These are phyloP conservation scores for Paragorgia papillata DNA, from an alignment of 92 coral and sea anemone species.

Conservation along the genomic window DNA sequence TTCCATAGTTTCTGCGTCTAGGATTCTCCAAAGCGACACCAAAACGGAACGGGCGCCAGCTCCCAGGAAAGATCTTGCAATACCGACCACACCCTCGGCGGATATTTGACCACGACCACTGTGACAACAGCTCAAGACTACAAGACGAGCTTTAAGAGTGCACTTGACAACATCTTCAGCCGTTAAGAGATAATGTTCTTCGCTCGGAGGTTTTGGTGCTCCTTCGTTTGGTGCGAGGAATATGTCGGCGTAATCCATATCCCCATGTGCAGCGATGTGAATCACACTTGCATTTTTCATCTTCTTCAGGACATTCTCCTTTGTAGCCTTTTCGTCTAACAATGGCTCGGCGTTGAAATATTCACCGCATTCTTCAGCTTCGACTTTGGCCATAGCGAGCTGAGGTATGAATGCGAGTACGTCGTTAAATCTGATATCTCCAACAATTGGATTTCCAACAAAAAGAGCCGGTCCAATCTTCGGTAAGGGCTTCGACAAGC, in stretches of 20 bases:
- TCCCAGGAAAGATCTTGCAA: conserved; percentile 57
- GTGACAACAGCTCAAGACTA: conserved; percentile 60
- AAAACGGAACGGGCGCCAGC: conserved; percentile 62
- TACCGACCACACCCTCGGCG: conserved; percentile 62
- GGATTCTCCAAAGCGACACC: conserved; percentile 56
- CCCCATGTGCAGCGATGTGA: conserved; percentile 59
- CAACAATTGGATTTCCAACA: conserved; percentile 45
- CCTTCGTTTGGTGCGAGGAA: conserved; percentile 43
- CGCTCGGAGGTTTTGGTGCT: background rate
- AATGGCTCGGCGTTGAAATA: conserved; percentile 37
- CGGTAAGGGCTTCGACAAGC: conserved; percentile 15
- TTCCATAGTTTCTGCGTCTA: conserved; percentile 31
- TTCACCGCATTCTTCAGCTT: conserved; percentile 39
- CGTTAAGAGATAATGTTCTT: conserved; percentile 47
- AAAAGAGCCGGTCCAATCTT: conserved; percentile 24
- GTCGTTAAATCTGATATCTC: conserved; percentile 15
- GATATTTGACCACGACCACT: conserved; percentile 6
- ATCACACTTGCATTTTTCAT: conserved; percentile 35
- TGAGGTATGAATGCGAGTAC: background rate
- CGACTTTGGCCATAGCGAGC: conserved; percentile 40
- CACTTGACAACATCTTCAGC: conserved; percentile 38
- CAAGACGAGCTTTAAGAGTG: conserved; percentile 44
- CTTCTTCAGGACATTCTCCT: background rate
- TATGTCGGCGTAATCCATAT: conserved; percentile 55
- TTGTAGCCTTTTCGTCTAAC: conserved; percentile 33